phyloP scores from a whole-genome alignment of 2,797 vertebrate genomes.

The Ctenopoma kingsleyae region DNA sequence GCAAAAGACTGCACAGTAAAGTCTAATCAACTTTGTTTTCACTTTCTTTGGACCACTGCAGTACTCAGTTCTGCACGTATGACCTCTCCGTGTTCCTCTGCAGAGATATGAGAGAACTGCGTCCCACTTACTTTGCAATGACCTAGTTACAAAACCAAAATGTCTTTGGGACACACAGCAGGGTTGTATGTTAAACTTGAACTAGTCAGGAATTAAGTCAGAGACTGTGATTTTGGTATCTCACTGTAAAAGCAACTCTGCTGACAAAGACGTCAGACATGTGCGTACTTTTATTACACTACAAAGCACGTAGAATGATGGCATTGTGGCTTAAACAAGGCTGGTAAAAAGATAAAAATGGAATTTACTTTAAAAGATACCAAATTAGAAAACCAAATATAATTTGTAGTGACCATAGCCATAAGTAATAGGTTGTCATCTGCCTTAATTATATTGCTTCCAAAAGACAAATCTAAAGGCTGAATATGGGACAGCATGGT shows the following conservation, averaged over 20 bases:
- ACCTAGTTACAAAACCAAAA: slow-evolving; percentile 69
- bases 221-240: slow-evolving; percentile 4
- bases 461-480: slow-evolving; percentile 50
- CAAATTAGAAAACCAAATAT: slow-evolving; percentile 65
- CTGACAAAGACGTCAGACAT: slow-evolving; percentile 17
- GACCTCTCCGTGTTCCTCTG: slow-evolving; percentile 58
- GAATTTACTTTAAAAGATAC: slow-evolving; percentile 46
- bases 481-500: slow-evolving; percentile 31
- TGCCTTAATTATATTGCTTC: slow-evolving; percentile 66
- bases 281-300: slow-evolving; percentile 6
- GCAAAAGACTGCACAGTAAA: background rate
- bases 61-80: slow-evolving; percentile 43
- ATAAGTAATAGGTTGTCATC: slow-evolving; percentile 60
- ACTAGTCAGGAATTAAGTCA: slow-evolving; percentile 26
- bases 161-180: slow-evolving; percentile 35
- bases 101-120: slow-evolving; percentile 55
- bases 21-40: slow-evolving; percentile 26
- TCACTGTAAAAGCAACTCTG: slow-evolving; percentile 10
- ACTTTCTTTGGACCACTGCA: slow-evolving; percentile 30
- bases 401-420: slow-evolving; percentile 57
- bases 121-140: slow-evolving; percentile 66
- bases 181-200: slow-evolving; percentile 36
- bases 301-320: slow-evolving; percentile 32
- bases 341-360: slow-evolving; percentile 46
- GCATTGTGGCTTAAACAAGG: slow-evolving; percentile 16